Conservation (phyloP, 2,113 vertebrate genomes). For the Pyxicephalus adspersus region DNA sequence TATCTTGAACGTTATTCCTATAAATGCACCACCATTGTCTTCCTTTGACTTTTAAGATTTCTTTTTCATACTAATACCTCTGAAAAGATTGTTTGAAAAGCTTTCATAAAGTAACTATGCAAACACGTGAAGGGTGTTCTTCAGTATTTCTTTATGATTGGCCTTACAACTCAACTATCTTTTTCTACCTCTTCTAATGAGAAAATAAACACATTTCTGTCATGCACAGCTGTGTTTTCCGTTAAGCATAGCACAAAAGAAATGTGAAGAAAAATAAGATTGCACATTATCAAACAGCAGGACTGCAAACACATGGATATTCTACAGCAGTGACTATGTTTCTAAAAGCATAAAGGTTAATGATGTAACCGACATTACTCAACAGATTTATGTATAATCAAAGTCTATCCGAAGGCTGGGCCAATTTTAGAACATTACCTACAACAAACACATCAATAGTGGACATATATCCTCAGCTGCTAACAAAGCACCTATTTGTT, state of each 20-base stretch:
- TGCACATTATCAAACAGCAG: constrained; percentile 73
- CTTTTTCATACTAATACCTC: constrained; percentile 76
- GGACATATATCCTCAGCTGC: constrained; percentile 60
- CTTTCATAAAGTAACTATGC: constrained; percentile 77
- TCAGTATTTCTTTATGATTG: constrained; percentile 74
- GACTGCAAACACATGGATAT: constrained; percentile 77
- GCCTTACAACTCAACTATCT: constrained; percentile 75
- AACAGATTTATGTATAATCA: constrained; percentile 82
- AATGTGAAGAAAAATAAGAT: constrained; percentile 74
- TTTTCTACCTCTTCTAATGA: constrained; percentile 78
- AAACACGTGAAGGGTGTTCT: constrained; percentile 77
- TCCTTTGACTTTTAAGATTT: constrained; percentile 80
- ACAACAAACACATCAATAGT: constrained; percentile 58
- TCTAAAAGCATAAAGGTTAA: constrained; percentile 78
- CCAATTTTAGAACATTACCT: constrained; percentile 69
- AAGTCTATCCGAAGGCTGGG: constrained; percentile 70
- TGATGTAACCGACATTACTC: constrained; percentile 71
- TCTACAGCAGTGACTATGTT: constrained; percentile 65
- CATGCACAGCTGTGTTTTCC: constrained; percentile 79
- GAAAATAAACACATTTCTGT: constrained; percentile 79
- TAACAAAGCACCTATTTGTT: constrained; percentile 62
- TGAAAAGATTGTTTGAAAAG: constrained; percentile 81
- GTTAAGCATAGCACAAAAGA: constrained; percentile 76
- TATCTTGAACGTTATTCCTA: constrained; percentile 84
- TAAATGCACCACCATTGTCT: constrained; percentile 82